Base-by-base conservation (phyloP, 2,888 invertebrate genomes). In the Tetranychus truncatus region DNA sequence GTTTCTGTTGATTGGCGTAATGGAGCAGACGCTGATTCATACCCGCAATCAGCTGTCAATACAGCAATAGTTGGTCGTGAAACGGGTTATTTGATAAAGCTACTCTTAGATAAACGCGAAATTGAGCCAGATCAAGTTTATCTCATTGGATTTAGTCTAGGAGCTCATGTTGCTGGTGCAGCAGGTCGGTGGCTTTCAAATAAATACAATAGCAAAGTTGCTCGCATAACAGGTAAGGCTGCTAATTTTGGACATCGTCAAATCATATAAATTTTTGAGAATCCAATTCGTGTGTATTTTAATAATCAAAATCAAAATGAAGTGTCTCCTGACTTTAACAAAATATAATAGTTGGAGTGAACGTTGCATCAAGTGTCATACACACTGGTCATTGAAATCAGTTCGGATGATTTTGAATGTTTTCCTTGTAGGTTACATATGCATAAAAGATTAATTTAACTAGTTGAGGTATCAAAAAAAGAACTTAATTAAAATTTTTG, bases 131-230 rank as follows among this genome's bases (percentile, higher is more conserved):
- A 24, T 21, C 20, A 69, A 24, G 21, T 69, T 24, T 24, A 69
- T 21, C 18, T 69, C 4, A 69, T 69, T 21, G 69, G 69, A 21
- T 69, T 69, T 24, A 69, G 69, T 69, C 20, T 69, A 9, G 69
- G 69, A 11, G 69, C 69, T 69, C 69, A 69, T 21, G 69, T 24
- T 24, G 69, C 69, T 11, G 69, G 69, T 6, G 34, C 20, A 11
- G 69, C 69, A 11, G 69, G 69, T 24, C 20, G 69, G 11, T 69
- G 69, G 69, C 20, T 69, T 20, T 5, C 20, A 20, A 21, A 7
- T 21, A 20, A 69, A 69, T 69, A 20, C 20, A 21, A 8, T 6
- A 21, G 11, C 4, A 69, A 69, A 24, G 34, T 21, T 15, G 69
- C n/a, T 20, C 69, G 69, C 6, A 69, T 69, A 18, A 24, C 69